phyloP scores from a whole-genome alignment of 2,113 vertebrate genomes.

The Sphyrna mokarran region DNA sequence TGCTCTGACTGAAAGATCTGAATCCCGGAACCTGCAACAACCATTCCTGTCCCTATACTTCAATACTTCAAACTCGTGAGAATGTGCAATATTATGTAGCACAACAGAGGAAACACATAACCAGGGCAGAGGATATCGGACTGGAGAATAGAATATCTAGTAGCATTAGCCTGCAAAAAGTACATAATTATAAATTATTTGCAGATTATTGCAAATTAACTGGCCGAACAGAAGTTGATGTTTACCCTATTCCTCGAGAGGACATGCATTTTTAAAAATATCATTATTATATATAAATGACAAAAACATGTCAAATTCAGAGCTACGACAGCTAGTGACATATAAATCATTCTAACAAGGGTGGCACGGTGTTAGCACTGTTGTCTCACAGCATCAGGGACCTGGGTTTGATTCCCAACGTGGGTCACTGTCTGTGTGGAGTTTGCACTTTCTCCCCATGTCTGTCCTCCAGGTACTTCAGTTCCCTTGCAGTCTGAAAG shows the following conservation, averaged over 20 bases:
- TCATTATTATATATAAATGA: no score
- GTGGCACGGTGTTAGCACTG: no score
- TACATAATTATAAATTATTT: not conserved
- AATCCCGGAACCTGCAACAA: no score
- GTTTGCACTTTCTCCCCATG: no score
- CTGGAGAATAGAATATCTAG: not conserved
- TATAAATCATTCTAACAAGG: not conserved
- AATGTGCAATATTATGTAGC: not conserved
- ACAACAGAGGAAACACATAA: not conserved
- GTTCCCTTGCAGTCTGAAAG: no score
- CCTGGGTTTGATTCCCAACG: no score
- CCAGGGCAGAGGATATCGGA: not conserved
- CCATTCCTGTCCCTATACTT: no score
- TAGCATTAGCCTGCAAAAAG: not conserved
- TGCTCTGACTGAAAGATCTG: no score
- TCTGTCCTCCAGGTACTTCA: no score
- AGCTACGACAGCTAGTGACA: not conserved
- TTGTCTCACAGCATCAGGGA: no score
- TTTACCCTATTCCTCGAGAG: not conserved
- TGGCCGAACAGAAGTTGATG: not conserved
- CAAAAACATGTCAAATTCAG: not conserved
- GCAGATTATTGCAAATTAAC: not conserved
- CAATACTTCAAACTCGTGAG: not conserved
- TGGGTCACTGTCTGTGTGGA: no score
- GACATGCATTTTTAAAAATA: not conserved